A percentile compares a stretch with the other conserved stretches of the same genome.
Conservation (phyloP, 1,140 invertebrate species). For the Helicoverpa zea region DNA sequence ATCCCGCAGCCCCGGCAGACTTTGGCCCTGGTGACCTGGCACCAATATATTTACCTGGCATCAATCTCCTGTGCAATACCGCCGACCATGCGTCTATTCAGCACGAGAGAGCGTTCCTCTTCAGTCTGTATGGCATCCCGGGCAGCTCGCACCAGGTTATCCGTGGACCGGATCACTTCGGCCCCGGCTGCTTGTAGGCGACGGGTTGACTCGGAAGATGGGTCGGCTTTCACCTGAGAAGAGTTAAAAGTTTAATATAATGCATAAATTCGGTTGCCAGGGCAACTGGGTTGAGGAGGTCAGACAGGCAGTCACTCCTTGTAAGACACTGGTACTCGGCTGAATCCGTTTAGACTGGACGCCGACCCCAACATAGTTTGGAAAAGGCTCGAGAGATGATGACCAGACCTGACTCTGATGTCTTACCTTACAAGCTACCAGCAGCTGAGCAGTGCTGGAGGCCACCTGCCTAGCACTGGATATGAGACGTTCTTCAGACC, state of each 20-base stretch:
- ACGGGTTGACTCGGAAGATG: conserved; percentile 96
- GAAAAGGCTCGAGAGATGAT: no score
- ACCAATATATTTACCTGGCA: no score
- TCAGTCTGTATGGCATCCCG: conserved; percentile 97
- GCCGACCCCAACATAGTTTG: no score
- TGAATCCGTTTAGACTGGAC: no score
- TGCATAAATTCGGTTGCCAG: no score
- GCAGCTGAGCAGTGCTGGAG: conserved; percentile 97
- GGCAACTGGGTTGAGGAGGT: no score
- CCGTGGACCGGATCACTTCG: conserved; percentile 98
- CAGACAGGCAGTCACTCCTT: no score
- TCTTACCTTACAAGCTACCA: conserved; percentile 97
- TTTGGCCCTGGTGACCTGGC: no score
- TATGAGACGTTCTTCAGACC: conserved; percentile 98
- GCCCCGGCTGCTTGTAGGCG: conserved; percentile 98
- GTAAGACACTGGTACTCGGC: no score
- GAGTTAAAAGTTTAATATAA: no score
- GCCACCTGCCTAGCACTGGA: conserved; percentile 99
- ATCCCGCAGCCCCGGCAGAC: no score
- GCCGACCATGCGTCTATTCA: conserved; percentile 97
- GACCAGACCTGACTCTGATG: neutral
- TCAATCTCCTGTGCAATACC: conserved; percentile 97
- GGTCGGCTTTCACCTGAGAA: conserved; percentile 95
- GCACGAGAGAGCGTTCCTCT: conserved; percentile 95
- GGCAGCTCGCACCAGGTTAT: conserved; percentile 97